A percentile compares a stretch with the other conserved stretches of the same genome.
Evolutionary conservation across 2,888 invertebrate genomes (phyloP).

Genomic region (Microchrysa polita): DNA sequence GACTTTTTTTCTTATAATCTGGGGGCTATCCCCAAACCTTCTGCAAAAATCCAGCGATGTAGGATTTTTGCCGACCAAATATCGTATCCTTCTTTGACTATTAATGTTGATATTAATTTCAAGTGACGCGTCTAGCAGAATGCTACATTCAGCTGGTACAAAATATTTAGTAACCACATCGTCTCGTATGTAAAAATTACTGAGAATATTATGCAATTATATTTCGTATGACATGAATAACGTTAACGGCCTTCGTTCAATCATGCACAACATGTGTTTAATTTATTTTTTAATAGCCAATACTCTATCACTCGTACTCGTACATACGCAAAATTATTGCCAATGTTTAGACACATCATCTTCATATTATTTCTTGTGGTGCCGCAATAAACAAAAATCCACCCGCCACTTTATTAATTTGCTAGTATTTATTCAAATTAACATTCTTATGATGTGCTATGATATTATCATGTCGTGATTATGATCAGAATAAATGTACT

Average conservation of each 20-base stretch:
- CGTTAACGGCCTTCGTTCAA: background rate
- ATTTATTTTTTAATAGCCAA: constrained; percentile 7
- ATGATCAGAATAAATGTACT: background rate
- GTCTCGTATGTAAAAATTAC: too few relatives aligned
- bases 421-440: constrained; percentile 22
- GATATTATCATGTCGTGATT: constrained; percentile 33
- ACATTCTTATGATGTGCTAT: constrained; percentile 12
- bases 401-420: background rate
- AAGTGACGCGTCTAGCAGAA: too few relatives aligned
- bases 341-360: background rate
- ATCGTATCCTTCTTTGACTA: too few relatives aligned
- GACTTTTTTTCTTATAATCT: too few relatives aligned
- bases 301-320: too few relatives aligned
- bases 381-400: constrained; percentile 14
- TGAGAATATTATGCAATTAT: too few relatives aligned
- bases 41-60: too few relatives aligned
- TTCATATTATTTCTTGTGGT: constrained; percentile 4
- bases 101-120: too few relatives aligned
- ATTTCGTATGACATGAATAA: background rate
- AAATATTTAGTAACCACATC: too few relatives aligned
- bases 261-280: constrained; percentile 4
- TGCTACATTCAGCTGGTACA: too few relatives aligned
- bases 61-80: too few relatives aligned
- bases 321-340: background rate
- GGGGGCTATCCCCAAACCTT: too few relatives aligned